phyloP scores from a whole-genome alignment of 2,113 vertebrate species.

The Microcebus jonahi region DNA sequence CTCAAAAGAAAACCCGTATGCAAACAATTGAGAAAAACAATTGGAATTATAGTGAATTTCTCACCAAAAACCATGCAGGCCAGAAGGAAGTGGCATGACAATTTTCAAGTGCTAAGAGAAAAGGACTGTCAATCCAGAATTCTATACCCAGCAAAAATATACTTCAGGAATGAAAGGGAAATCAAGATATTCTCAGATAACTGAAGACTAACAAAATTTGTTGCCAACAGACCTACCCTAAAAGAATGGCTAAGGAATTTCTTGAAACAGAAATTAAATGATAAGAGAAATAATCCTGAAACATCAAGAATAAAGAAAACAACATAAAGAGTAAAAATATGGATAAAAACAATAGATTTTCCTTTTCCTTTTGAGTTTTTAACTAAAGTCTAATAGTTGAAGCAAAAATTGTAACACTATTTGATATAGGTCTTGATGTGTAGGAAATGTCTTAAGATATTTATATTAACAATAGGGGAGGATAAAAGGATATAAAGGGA shows the following conservation, averaged over 20 bases:
- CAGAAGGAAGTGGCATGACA: neutral
- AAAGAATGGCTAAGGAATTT: neutral
- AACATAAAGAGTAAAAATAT: neutral
- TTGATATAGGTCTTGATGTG: neutral
- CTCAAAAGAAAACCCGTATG: neutral
- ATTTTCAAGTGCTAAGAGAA: neutral
- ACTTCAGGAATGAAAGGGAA: neutral
- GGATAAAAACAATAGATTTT: neutral
- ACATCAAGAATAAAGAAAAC: neutral
- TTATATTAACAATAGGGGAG: neutral
- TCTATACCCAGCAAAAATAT: neutral
- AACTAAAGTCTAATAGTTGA: neutral
- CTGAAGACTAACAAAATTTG: neutral
- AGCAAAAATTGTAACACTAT: neutral
- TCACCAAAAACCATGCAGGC: neutral
- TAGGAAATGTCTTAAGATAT: neutral
- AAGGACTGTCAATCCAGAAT: neutral
- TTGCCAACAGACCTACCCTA: neutral
- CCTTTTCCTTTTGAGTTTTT: neutral
- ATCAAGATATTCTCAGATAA: neutral
- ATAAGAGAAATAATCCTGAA: neutral
- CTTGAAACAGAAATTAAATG: neutral
- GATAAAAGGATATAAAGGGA: neutral
- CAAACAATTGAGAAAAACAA: neutral
- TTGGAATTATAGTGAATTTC: neutral